Evolutionary conservation across 2,797 vertebrate species (phyloP), one percentile per base, ranked within the genome.

Genomic region (Danio choprae): DNA sequence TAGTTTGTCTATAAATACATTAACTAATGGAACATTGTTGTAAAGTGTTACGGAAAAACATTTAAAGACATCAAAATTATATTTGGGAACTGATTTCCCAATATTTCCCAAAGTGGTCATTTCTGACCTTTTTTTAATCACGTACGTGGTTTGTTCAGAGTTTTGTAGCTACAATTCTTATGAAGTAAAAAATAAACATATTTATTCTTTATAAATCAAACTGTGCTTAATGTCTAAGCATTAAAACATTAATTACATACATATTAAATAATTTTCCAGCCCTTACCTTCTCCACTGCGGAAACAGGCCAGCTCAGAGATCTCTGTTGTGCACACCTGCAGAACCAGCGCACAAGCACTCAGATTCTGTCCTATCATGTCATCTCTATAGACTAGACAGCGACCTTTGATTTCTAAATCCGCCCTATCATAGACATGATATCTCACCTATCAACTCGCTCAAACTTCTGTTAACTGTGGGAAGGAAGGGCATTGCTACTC

Each of bases 321-420:
- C 20, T 60, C 55, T 43, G 58, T n/a, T 51, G 11, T 29, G 29
- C 62, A 77, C 51, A 6, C 76, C 3, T 1, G 16, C 55, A 50
- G 75, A 68, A 36, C 62, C 22, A 36, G 11, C 58, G 43, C 7
- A 77, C 53, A 71, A 51, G 18, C 53, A 44, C 29, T 29, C 18
- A 40, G 22, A 69, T 43, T 43, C 77, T 51, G 7, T 29, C 10
- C 6, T 67, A 53, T 71, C 1, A 55, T 63, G 38, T 44, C 67
- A 51, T 55, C 59, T 20, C 6, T 15, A 38, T 36, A 41, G 38
- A 56, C 46, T 41, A 64, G 20, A 72, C 16, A 55, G 44, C 36
- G 50, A 79, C 59, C 77, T 79, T 79, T 72, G 68, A 9, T 64
- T 46, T 4, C 22, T 77, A 10, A 40, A 38, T n/a, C 71, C 55